These are phyloP conservation scores for Ctenicera cuprea DNA, from an alignment of 2,888 invertebrate genomes.

Conservation along the genomic window DNA sequence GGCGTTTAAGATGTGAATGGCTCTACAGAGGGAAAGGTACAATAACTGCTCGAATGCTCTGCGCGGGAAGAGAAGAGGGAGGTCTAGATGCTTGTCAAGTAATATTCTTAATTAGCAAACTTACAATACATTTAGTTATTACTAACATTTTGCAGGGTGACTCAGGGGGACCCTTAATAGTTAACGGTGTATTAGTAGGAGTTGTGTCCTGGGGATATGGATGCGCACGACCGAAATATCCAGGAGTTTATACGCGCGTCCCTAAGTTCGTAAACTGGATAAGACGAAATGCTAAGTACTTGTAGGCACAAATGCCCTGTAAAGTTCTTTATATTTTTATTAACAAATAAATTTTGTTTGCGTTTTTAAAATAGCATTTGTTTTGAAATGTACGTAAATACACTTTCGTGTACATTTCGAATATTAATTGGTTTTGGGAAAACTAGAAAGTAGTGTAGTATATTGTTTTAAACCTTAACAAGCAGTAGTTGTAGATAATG, in stretches of 20 bases:
- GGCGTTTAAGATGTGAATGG: constrained; percentile 23
- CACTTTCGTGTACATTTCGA: too few relatives aligned
- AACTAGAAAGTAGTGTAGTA: too few relatives aligned
- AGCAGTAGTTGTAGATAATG: too few relatives aligned
- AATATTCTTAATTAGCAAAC: neutral
- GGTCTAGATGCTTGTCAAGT: constrained; percentile 49
- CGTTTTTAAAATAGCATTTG: too few relatives aligned
- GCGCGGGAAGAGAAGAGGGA: constrained; percentile 30
- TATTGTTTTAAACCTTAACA: too few relatives aligned
- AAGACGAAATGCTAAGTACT: neutral
- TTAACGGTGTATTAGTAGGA: constrained; percentile 53
- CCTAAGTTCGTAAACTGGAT: constrained; percentile 32
- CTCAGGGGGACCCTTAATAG: constrained; percentile 58
- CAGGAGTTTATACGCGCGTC: constrained; percentile 54
- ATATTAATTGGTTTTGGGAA: too few relatives aligned
- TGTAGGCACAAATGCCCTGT: neutral
- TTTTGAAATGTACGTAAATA: too few relatives aligned
- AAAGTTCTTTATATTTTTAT: too few relatives aligned
- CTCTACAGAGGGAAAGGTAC: constrained; percentile 22
- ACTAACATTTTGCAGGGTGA: constrained; percentile 54
- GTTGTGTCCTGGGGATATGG: constrained; percentile 55
- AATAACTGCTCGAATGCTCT: constrained; percentile 49
- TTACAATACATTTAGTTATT: neutral
- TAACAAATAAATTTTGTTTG: too few relatives aligned
- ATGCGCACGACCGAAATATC: constrained; percentile 49